These are phyloP conservation scores for Enteromius fasciolatus DNA, from an alignment of 2,797 vertebrate species.

Conservation along the genomic window DNA sequence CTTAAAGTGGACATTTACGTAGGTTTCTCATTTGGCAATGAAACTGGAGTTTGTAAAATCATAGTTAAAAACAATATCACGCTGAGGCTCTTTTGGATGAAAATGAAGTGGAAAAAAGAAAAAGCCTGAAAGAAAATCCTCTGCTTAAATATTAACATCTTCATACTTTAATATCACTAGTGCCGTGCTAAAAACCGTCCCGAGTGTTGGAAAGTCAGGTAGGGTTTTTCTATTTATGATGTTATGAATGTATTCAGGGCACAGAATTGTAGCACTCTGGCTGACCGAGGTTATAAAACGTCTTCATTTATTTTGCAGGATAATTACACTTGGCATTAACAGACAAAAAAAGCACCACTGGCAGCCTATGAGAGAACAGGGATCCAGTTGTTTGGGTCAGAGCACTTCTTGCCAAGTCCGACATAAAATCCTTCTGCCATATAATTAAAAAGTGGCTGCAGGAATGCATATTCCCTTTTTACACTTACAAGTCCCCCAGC, in stretches of 20 bases:
- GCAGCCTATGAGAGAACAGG: conserved; percentile 13
- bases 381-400: conserved; percentile 27
- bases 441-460: conserved; percentile 15
- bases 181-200: not conserved
- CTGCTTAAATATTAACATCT: not conserved
- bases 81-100: not conserved
- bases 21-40: not conserved
- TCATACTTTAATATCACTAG: not conserved
- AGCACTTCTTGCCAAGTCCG: conserved; percentile 21
- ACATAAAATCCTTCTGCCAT: conserved; percentile 33
- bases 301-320: conserved; percentile 52
- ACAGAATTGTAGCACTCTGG: conserved; percentile 1
- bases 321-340: conserved; percentile 45
- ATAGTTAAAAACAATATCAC: not conserved
- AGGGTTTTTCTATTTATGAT: conserved; percentile 1
- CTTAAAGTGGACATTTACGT: not conserved
- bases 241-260: conserved; percentile 16
- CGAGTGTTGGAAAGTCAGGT: not conserved
- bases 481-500: conserved; percentile 7
- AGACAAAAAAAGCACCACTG: conserved; percentile 21
- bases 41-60: not conserved
- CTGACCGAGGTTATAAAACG: conserved; percentile 41
- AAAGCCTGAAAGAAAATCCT: not conserved
- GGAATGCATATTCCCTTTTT: conserved; percentile 9
- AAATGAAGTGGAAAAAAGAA: not conserved